phyloP scores from a whole-genome alignment of 1,140 invertebrate genomes.

The Ips nitidus region DNA sequence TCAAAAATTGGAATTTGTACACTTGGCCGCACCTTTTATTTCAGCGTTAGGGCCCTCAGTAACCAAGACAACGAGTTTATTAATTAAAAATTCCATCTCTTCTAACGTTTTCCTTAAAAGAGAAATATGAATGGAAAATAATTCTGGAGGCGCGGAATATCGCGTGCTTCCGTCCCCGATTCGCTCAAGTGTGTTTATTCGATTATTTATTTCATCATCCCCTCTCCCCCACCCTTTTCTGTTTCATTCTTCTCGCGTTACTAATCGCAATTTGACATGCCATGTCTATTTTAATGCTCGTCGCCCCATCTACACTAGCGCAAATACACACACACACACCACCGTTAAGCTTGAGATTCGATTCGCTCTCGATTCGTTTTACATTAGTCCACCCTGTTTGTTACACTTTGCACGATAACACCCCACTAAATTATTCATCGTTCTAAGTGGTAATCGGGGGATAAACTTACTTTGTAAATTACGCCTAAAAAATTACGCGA shows the following conservation, averaged over 20 bases:
- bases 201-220: constrained; percentile 51
- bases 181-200: constrained; percentile 50
- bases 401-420: neutral
- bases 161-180: constrained; percentile 48
- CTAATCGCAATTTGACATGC: constrained; percentile 52
- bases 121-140: neutral
- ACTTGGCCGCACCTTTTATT: too few species aligned
- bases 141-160: constrained; percentile 36
- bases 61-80: too few species aligned
- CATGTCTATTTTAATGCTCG: constrained; percentile 47
- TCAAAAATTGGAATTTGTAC: too few species aligned
- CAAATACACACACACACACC: neutral
- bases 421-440: too few species aligned
- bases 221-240: constrained; percentile 45
- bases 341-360: constrained; percentile 14
- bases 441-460: too few species aligned
- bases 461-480: too few species aligned
- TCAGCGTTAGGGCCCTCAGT: too few species aligned
- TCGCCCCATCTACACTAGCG: constrained; percentile 31
- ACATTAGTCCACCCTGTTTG: constrained; percentile 17
- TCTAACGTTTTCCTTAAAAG: too few species aligned
- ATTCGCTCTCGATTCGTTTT: constrained; percentile 31
- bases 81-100: too few species aligned
- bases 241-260: constrained; percentile 49
- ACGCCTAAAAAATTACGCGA: too few species aligned